Percentiles rank a stretch among this genome's conserved stretches.
phyloP scores from a whole-genome alignment of 2,113 vertebrate species.

The Scophthalmus maximus region DNA sequence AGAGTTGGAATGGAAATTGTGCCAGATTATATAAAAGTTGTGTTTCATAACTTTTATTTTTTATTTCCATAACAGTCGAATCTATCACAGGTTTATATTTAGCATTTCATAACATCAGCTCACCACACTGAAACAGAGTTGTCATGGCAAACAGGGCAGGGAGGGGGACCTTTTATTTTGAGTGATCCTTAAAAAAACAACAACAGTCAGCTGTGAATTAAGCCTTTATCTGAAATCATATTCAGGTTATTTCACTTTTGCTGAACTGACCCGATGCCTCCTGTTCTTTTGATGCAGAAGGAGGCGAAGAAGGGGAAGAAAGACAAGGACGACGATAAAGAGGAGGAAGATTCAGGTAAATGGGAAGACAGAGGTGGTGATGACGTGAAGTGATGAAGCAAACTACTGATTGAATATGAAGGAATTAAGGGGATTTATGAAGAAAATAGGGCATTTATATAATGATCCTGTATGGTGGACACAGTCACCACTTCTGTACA shows the following conservation, averaged over 20 bases:
- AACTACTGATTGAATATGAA: not conserved
- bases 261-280: slow-evolving; percentile 34
- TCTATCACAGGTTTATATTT: slow-evolving; percentile 45
- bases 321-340: slow-evolving; percentile 85
- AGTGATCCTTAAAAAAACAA: slow-evolving; percentile 4
- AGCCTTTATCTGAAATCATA: not conserved
- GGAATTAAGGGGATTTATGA: not conserved
- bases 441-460: not conserved
- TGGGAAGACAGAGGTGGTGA: not conserved
- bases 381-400: not conserved
- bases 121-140: slow-evolving; percentile 19
- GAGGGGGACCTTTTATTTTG: slow-evolving; percentile 23
- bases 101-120: slow-evolving; percentile 18
- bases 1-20: not conserved
- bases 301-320: slow-evolving; percentile 80
- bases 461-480: not conserved
- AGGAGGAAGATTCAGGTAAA: slow-evolving; percentile 80
- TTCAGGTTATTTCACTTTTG: too few species aligned
- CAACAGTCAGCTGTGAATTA: not conserved
- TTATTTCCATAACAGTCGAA: not conserved
- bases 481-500: too few species aligned
- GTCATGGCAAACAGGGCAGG: slow-evolving; percentile 44
- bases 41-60: not conserved
- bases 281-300: slow-evolving; percentile 68
- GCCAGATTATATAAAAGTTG: not conserved